Percentiles rank a stretch among this genome's conserved stretches.
These are phyloP conservation scores for Acipenser oxyrinchus DNA, from an alignment of 2,797 vertebrate species.

Conservation along the genomic window DNA sequence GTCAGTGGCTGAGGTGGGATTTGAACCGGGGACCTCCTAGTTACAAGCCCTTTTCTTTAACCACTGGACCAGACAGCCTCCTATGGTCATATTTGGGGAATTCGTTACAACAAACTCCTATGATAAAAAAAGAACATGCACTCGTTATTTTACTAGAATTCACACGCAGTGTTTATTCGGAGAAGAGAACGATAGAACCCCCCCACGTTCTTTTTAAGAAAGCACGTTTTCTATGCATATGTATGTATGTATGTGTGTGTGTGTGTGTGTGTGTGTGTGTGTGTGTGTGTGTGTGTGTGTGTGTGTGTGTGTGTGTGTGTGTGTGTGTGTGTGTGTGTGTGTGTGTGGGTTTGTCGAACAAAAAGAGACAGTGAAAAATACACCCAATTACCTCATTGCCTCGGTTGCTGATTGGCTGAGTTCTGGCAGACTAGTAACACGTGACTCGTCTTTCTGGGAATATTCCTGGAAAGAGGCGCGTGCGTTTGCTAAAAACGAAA, in stretches of 20 bases:
- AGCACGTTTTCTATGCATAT: background rate
- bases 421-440: slow-evolving; percentile 20
- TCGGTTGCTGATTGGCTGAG: slow-evolving; percentile 21
- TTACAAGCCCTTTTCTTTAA: too few relatives aligned
- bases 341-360: background rate
- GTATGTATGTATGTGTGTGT: background rate
- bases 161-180: too few relatives aligned
- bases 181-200: too few relatives aligned
- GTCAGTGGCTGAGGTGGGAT: too few relatives aligned
- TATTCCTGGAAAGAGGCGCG: slow-evolving; percentile 41
- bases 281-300: background rate
- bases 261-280: slow-evolving; percentile 1
- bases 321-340: background rate
- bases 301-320: background rate
- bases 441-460: slow-evolving; percentile 39
- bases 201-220: too few relatives aligned
- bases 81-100: too few relatives aligned
- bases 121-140: too few relatives aligned
- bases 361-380: background rate
- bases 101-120: too few relatives aligned
- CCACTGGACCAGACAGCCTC: too few relatives aligned
- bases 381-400: slow-evolving; percentile 23
- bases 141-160: too few relatives aligned
- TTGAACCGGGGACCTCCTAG: too few relatives aligned
- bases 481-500: slow-evolving; percentile 17